phyloP scores from a whole-genome alignment of 2,113 vertebrate genomes.

The Progne subis region DNA sequence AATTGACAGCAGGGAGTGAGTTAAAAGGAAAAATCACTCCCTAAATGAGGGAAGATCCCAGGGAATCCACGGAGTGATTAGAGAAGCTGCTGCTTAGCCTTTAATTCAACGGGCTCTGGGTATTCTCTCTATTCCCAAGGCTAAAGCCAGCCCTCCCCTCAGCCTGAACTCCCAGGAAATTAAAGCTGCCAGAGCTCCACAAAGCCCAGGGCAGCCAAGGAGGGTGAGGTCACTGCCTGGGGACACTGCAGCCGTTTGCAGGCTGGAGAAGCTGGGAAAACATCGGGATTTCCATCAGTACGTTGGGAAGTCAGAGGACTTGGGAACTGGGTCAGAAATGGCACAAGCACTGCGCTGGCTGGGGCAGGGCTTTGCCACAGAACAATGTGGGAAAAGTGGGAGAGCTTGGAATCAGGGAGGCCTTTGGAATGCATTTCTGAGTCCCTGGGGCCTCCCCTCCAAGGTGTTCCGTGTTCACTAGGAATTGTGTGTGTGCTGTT shows the following conservation, averaged over 20 bases:
- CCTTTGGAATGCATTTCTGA: not conserved
- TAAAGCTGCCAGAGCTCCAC: not conserved
- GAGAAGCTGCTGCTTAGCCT: constrained; percentile 45
- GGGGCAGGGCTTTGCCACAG: not conserved
- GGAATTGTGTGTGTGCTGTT: not conserved
- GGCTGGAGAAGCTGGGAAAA: not conserved
- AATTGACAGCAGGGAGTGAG: constrained; percentile 41
- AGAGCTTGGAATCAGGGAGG: not conserved
- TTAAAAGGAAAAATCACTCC: constrained; percentile 54
- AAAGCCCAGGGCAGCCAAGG: not conserved
- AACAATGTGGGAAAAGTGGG: not conserved
- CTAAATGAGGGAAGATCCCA: constrained; percentile 63
- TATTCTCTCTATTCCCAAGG: constrained; percentile 30
- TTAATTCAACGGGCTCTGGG: constrained; percentile 50
- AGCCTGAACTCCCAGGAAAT: constrained; percentile 15
- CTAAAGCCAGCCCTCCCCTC: constrained; percentile 17
- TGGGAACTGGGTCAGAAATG: not conserved
- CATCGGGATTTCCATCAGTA: not conserved
- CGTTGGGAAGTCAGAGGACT: not conserved
- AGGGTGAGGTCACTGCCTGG: rapidly evolving
- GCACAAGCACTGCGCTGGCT: not conserved
- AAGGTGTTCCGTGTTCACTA: not conserved
- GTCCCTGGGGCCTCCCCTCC: not conserved
- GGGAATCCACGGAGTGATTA: constrained; percentile 52
- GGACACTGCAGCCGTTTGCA: not conserved